A percentile compares a stretch with the other conserved stretches of the same genome.
These are phyloP conservation scores for Tenthredo scrophulariae DNA, from an alignment of 2,888 invertebrate genomes.

Conservation along the genomic window DNA sequence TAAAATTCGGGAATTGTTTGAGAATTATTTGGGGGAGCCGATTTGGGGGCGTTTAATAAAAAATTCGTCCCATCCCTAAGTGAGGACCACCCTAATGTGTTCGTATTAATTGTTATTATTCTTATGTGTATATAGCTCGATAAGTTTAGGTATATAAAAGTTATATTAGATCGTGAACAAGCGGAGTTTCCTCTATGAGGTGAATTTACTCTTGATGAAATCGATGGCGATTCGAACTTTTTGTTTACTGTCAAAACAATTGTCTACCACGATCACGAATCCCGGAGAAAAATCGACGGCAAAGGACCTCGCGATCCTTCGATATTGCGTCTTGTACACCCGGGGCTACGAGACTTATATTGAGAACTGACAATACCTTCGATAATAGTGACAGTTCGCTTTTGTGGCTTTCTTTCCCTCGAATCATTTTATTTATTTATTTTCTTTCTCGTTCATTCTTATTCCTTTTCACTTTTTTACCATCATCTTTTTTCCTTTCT, in stretches of 20 bases:
- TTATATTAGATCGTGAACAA: conserved; percentile 29
- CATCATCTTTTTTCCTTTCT: not conserved
- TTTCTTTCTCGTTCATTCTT: not conserved
- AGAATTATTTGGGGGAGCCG: too few species aligned
- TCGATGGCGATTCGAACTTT: not conserved
- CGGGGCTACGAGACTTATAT: conserved; percentile 73
- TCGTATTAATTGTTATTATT: too few species aligned
- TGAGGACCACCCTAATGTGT: too few species aligned
- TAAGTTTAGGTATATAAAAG: not conserved
- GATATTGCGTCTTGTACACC: conserved; percentile 76
- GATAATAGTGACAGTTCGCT: conserved; percentile 72
- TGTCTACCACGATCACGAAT: not conserved
- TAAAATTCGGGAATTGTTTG: too few species aligned
- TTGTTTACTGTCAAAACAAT: conserved; percentile 58
- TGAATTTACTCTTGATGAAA: not conserved
- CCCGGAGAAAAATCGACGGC: not conserved
- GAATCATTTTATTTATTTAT: not conserved
- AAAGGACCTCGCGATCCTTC: conserved; percentile 45
- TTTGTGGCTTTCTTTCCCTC: conserved; percentile 70
- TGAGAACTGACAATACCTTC: conserved; percentile 71
- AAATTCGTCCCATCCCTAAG: too few species aligned
- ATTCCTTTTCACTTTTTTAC: not conserved
- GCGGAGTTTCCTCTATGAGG: not conserved
- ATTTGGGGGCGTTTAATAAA: too few species aligned
- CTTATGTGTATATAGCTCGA: not conserved